Percentiles rank a stretch among this genome's conserved stretches.
Conservation (phyloP, 2,797 vertebrate species). For the Saxicola maurus region DNA sequence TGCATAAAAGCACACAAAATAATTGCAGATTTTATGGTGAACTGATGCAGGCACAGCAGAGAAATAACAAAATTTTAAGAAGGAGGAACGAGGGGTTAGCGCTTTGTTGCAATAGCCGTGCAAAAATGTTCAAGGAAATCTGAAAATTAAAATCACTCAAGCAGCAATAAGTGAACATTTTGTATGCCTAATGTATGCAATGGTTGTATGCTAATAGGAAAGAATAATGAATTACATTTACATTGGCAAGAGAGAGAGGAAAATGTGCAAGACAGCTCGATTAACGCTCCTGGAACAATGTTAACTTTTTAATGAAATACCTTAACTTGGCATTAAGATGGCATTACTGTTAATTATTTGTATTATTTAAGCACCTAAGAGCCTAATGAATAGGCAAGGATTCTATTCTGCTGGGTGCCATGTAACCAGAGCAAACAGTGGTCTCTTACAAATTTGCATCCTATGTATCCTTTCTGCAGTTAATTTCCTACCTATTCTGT, state of each 20-base stretch:
- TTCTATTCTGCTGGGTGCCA: constrained; percentile 21
- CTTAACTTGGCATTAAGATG: constrained; percentile 17
- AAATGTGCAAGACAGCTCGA: constrained; percentile 38
- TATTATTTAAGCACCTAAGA: constrained; percentile 47
- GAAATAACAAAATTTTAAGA: background rate
- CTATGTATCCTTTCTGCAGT: background rate
- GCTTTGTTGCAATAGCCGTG: background rate
- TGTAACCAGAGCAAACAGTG: background rate
- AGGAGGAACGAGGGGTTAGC: background rate
- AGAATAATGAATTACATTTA: constrained; percentile 53
- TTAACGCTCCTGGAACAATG: constrained; percentile 26
- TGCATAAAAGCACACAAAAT: background rate
- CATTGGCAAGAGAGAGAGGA: constrained; percentile 27
- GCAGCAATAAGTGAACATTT: constrained; percentile 54
- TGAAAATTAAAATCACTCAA: constrained; percentile 50
- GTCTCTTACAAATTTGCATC: background rate
- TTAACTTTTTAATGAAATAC: constrained; percentile 61
- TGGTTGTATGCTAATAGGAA: constrained; percentile 45
- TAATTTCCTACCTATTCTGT: background rate
- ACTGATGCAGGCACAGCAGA: background rate
- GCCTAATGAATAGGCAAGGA: constrained; percentile 24
- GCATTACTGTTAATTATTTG: constrained; percentile 60
- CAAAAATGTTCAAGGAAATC: background rate
- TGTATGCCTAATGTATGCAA: constrained; percentile 49
- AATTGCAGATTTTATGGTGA: background rate